Conservation (phyloP, 2,888 invertebrate genomes). For the Amphimallon solstitiale region DNA sequence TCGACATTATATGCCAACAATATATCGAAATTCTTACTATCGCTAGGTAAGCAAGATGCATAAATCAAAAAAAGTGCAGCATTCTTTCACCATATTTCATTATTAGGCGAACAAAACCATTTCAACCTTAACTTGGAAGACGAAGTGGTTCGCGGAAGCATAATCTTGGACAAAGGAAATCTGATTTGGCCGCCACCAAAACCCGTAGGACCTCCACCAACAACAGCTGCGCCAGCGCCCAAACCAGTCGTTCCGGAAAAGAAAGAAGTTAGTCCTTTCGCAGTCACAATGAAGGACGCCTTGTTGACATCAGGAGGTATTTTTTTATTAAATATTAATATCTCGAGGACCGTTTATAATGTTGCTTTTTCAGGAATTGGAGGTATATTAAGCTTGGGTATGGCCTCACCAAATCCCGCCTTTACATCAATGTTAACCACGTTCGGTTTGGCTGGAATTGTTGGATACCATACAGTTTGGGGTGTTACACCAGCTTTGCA, state of each 20-base stretch:
- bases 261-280: conserved; percentile 72
- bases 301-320: conserved; percentile 75
- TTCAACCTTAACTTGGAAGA: conserved; percentile 84
- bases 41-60: conserved; percentile 70
- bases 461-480: conserved; percentile 91
- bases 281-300: conserved; percentile 74
- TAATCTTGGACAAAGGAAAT: conserved; percentile 79
- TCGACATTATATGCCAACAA: conserved; percentile 92
- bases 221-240: conserved; percentile 61
- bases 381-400: conserved; percentile 74
- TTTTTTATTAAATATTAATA: not conserved
- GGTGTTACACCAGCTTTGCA: conserved; percentile 91
- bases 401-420: conserved; percentile 82
- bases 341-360: not conserved
- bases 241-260: conserved; percentile 51
- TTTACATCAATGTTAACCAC: conserved; percentile 91
- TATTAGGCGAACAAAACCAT: conserved; percentile 78
- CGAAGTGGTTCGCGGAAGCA: conserved; percentile 87
- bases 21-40: conserved; percentile 85
- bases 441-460: conserved; percentile 82
- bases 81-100: conserved; percentile 35
- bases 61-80: not conserved
- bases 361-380: conserved; percentile 70
- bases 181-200: conserved; percentile 85
- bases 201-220: conserved; percentile 66